Base-by-base conservation (phyloP, 2,113 vertebrate species). In the Bathybates hornii region DNA sequence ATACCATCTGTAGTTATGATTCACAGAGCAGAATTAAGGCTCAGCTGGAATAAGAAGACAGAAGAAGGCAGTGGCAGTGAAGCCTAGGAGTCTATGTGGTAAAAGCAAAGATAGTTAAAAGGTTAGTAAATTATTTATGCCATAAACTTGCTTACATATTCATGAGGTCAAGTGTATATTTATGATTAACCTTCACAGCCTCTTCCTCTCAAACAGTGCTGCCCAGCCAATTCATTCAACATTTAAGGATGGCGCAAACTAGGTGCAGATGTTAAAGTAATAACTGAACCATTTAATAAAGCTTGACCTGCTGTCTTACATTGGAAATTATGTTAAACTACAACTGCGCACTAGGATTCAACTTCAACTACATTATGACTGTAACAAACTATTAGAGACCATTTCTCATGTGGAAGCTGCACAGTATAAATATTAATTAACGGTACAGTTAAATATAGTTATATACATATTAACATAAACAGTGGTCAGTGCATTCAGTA, bases 41-140 rank as follows among this genome's bases (percentile, higher is more conserved):
- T 59, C 50, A 19, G 41, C 36, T 68, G 53, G n/a, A 54, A 14
- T 21, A 32, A 66, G 29, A 68, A 19, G 34, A 80, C 53, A 86
- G 19, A 83, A 82, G 59, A 14, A 53, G 36, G 66, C 17, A 27
- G 14, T 29, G 52, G 17, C 24, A 52, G 34, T 68, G 9, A 83
- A n/a, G 21, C 43, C 61, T 17, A 34, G 4, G 27, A 86, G 54
- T 88, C 61, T 10, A 29, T 36, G 59, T 34, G n/a, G 38, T 16
- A 38, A 82, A 86, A 78, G 82, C 57, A 81, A 84, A 24, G 73
- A 21, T 54, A 86, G 66, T 88, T 79, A 85, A 84, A 89, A 10
- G 52, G 61, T 63, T 82, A 21, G 9, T 92, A 12, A 91, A 93
- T 93, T 87, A 95, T 93, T 94, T 82, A 93, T 80, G 86, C 68